A percentile compares a stretch with the other conserved stretches of the same genome.
phyloP scores from a whole-genome alignment of 1,140 invertebrate genomes.

The Aphelenchoides fujianensis region DNA sequence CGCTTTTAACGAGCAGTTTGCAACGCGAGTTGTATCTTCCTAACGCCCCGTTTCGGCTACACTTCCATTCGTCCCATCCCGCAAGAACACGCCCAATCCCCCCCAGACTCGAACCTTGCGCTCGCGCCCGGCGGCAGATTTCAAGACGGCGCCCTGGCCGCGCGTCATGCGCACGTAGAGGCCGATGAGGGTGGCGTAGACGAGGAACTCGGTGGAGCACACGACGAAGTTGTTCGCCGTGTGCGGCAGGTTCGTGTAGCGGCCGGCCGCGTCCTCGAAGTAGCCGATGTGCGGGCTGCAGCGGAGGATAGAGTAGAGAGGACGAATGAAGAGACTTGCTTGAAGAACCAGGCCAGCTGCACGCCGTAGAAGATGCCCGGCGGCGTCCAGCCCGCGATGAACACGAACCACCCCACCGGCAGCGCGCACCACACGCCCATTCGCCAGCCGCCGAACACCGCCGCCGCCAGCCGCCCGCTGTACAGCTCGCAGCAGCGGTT shows the following conservation, averaged over 20 bases:
- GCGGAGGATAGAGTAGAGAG: too few species aligned
- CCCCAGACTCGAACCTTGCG: too few species aligned
- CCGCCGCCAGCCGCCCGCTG: neutral
- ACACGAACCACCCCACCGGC: neutral
- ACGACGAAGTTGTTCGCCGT: neutral
- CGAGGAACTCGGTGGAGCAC: neutral
- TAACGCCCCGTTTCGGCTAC: too few species aligned
- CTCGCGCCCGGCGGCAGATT: too few species aligned
- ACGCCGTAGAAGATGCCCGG: conserved; percentile 6
- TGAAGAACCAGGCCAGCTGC: conserved; percentile 18
- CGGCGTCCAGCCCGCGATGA: neutral
- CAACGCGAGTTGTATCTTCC: too few species aligned
- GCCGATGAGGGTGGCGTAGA: neutral
- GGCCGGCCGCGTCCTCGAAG: conserved; percentile 3
- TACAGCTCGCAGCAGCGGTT: conserved; percentile 23
- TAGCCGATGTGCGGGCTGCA: conserved; percentile 16
- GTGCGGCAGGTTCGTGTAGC: neutral
- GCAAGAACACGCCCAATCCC: too few species aligned
- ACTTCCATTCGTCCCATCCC: too few species aligned
- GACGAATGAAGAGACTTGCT: too few species aligned
- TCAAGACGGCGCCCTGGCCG: too few species aligned
- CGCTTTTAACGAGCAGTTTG: too few species aligned
- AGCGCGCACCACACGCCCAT: conserved; percentile 1
- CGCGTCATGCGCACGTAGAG: neutral
- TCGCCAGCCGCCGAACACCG: neutral